Conservation (phyloP, 2,888 invertebrate species). For the Drosophila pseudotalamancana region DNA sequence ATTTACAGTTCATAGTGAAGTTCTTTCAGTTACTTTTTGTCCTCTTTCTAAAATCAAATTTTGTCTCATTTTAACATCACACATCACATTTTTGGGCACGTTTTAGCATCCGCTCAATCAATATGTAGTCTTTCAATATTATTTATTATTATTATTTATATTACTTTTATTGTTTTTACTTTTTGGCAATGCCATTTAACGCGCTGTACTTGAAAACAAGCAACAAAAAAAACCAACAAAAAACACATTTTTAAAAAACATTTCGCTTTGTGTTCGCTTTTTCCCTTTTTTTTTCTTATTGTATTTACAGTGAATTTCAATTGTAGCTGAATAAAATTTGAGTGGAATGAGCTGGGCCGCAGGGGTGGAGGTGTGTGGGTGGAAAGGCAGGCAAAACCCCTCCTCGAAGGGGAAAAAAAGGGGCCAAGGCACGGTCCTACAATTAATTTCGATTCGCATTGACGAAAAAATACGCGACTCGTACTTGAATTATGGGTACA, state of each 20-base stretch:
- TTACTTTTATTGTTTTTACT: background rate
- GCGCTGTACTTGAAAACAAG: slow-evolving; percentile 47
- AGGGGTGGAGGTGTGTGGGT: background rate
- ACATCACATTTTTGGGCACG: background rate
- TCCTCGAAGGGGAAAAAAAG: background rate
- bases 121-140: slow-evolving; percentile 22
- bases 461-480: slow-evolving; percentile 59
- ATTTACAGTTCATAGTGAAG: background rate
- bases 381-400: background rate
- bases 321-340: slow-evolving; percentile 45
- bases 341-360: background rate
- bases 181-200: slow-evolving; percentile 49
- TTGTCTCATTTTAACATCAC: background rate
- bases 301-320: slow-evolving; percentile 51
- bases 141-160: slow-evolving; percentile 17
- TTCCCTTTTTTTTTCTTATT: slow-evolving; percentile 33
- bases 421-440: slow-evolving; percentile 50
- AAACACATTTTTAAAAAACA: slow-evolving; percentile 18
- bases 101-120: slow-evolving; percentile 5
- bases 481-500: slow-evolving; percentile 56
- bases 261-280: slow-evolving; percentile 22
- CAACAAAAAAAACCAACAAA: slow-evolving; percentile 12
- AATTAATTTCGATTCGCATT: slow-evolving; percentile 73
- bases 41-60: background rate
- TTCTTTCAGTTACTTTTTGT: background rate